These are phyloP conservation scores for Neosalanx taihuensis DNA, from an alignment of 2,797 vertebrate species.

Conservation along the genomic window DNA sequence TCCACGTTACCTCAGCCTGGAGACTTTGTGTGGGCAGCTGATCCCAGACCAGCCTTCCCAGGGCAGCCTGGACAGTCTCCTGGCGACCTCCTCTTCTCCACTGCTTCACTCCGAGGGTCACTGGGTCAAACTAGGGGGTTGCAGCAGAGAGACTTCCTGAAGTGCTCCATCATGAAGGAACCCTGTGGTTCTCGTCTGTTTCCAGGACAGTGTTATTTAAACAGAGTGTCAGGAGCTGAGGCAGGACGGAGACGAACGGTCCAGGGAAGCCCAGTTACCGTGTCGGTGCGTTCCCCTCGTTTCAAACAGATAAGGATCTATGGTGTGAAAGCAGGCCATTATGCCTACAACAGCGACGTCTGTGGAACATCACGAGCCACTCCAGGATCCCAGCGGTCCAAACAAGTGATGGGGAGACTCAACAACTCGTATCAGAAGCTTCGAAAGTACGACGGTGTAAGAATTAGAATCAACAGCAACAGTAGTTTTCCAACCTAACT, in stretches of 20 bases:
- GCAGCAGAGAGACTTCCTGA: constrained; percentile 23
- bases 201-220: constrained; percentile 23
- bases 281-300: constrained; percentile 3
- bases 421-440: neutral
- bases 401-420: neutral
- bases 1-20: neutral
- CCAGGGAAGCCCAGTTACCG: neutral
- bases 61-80: constrained; percentile 7
- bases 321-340: neutral
- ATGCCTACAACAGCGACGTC: neutral
- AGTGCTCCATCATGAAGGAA: constrained; percentile 6
- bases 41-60: neutral
- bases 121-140: constrained; percentile 26
- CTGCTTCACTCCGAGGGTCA: constrained; percentile 28
- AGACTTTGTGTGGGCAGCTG: neutral
- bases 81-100: neutral
- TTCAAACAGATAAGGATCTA: constrained; percentile 52
- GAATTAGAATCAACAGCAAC: neutral
- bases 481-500: neutral
- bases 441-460: neutral
- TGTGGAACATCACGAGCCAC: neutral
- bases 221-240: constrained; percentile 12
- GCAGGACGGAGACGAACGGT: constrained; percentile 42
- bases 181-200: neutral
- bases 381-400: neutral